These are phyloP conservation scores for Sylvietta virens DNA, from an alignment of 2,113 vertebrate species.

Conservation along the genomic window DNA sequence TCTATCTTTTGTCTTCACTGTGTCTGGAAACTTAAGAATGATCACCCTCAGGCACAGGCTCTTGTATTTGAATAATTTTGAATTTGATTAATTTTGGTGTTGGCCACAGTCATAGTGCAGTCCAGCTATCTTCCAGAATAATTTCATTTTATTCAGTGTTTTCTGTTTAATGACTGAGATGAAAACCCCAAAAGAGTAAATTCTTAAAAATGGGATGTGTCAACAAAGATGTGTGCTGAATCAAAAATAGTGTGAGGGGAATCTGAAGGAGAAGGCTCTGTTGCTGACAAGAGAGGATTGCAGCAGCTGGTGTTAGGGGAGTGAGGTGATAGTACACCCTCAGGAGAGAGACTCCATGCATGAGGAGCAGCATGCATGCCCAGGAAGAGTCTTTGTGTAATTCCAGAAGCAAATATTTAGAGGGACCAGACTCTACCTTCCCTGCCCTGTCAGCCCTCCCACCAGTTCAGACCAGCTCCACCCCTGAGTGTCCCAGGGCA, in stretches of 20 bases:
- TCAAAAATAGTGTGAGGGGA: neutral
- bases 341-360: neutral
- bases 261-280: neutral
- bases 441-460: neutral
- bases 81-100: neutral
- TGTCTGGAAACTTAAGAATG: neutral
- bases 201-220: neutral
- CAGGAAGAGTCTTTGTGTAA: neutral
- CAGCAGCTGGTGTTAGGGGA: neutral
- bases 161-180: neutral
- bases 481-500: neutral
- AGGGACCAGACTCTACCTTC: neutral
- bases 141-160: neutral
- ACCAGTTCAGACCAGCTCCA: accelerated
- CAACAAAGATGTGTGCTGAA: neutral
- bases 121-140: neutral
- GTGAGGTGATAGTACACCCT: neutral
- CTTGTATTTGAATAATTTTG: neutral
- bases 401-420: neutral
- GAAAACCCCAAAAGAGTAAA: neutral
- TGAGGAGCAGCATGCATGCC: neutral
- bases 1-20: neutral
- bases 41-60: neutral
- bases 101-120: neutral
- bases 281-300: neutral